Evolutionary conservation across 1,140 invertebrate species (phyloP).

Genomic region (Himalopsyche phryganea): DNA sequence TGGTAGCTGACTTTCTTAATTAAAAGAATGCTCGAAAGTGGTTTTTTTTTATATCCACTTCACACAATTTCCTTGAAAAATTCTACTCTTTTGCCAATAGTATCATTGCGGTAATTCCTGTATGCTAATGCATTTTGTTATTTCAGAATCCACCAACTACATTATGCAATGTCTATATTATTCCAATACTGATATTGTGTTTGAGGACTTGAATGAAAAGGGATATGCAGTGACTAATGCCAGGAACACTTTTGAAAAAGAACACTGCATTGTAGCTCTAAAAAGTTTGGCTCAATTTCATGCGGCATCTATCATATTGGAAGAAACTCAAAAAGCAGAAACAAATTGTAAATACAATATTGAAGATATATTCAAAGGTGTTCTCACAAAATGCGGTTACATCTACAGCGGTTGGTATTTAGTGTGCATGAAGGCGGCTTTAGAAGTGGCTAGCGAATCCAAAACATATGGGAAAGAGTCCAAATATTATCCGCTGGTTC

Average conservation of each 20-base stretch:
- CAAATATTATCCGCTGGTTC: conserved; percentile 5
- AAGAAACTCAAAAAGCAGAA: conserved; percentile 10
- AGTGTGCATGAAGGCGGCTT: not conserved
- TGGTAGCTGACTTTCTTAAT: too few species aligned
- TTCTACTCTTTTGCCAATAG: too few species aligned
- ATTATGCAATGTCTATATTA: too few species aligned
- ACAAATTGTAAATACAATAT: not conserved
- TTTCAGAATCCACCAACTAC: too few species aligned
- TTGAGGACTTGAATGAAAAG: conserved; percentile 14
- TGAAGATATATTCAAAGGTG: conserved; percentile 9
- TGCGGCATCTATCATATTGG: conserved; percentile 14
- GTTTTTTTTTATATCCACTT: too few species aligned
- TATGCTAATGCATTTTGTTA: too few species aligned
- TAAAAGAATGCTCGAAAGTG: too few species aligned
- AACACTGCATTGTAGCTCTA: conserved; percentile 13
- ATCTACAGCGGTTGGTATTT: conserved; percentile 10
- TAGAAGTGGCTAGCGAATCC: conserved; percentile 4
- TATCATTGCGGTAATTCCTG: too few species aligned
- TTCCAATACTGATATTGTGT: not conserved
- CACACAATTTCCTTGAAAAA: too few species aligned
- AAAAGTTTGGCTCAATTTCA: conserved; percentile 15
- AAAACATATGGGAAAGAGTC: not conserved
- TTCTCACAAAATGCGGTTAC: conserved; percentile 11
- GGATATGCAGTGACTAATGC: conserved; percentile 7
- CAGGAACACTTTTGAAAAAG: conserved; percentile 9